Evolutionary conservation across 1,140 invertebrate genomes (phyloP).

Genomic region (Archivesica marissinica): DNA sequence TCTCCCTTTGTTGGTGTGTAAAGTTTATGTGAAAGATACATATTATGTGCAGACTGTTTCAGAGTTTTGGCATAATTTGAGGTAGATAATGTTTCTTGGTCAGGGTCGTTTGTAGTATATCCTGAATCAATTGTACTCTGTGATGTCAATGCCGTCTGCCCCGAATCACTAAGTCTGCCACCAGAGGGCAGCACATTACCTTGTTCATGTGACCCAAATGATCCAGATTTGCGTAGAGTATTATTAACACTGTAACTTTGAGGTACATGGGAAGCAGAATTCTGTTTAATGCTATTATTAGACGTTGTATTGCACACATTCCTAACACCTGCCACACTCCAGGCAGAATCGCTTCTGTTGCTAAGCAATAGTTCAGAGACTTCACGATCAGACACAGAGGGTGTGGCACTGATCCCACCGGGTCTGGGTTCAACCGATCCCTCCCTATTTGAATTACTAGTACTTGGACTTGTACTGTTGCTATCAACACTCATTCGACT

Average conservation of each 20-base stretch:
- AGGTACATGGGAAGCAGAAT: not conserved
- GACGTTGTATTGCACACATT: conserved; percentile 43
- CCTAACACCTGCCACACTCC: not conserved
- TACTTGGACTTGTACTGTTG: conserved; percentile 39
- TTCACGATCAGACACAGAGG: conserved; percentile 56
- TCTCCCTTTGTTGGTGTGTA: conserved; percentile 27
- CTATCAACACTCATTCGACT: conserved; percentile 36
- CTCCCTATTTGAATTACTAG: conserved; percentile 32
- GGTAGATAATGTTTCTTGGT: conserved; percentile 51
- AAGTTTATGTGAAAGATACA: conserved; percentile 44
- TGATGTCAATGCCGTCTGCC: conserved; percentile 57
- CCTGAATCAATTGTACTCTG: conserved; percentile 62
- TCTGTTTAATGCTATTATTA: not conserved
- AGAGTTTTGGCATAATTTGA: conserved; percentile 56
- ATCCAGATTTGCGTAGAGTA: conserved; percentile 36
- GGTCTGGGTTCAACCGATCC: conserved; percentile 8
- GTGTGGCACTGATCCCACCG: conserved; percentile 46
- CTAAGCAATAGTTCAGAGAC: conserved; percentile 27
- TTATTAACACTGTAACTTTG: conserved; percentile 4
- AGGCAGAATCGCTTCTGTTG: conserved; percentile 27
- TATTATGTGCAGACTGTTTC: conserved; percentile 56
- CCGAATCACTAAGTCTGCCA: conserved; percentile 54
- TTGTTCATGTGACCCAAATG: conserved; percentile 54
- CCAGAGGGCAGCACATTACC: conserved; percentile 13
- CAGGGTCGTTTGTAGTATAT: conserved; percentile 58